Evolutionary conservation across 2,888 invertebrate species (phyloP), one percentile per base, ranked within the genome.

Genomic region (Acleris sparsana): DNA sequence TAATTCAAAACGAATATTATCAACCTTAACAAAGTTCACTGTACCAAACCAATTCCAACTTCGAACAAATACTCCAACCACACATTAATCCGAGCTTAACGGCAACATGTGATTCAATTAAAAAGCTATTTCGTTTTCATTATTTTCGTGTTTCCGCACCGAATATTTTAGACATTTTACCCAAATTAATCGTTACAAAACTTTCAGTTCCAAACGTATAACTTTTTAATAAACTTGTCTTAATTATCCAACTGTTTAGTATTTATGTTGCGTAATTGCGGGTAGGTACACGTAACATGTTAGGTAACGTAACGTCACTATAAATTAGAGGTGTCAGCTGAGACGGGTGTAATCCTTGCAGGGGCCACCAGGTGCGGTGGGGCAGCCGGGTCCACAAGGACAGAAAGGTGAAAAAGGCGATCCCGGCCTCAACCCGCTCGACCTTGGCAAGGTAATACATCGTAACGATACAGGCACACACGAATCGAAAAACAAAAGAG

Each of bases 331-430:
- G 18, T 55, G 29, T 59, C 48, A 65, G 13, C 46, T 46, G 29
- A 56, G 20, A 56, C 22, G 22, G 25, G 60, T 43, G 6, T 62
- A 57, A 66, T 53, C 48, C 46, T 52, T 48, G 20, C 73, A 92
- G 97, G 97, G 97, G 70, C 94, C 96, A 63, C 95, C 95, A 58
- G 96, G 96, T 57, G 89, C 92, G 53, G 87, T 94, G 18, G 96
- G 96, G 67, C 88, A 94, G 77, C 94, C 94, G 49, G 96, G 97
- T 59, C 85, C 84, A 18, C 86, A 79, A 68, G 92, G 92, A 29
- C 83, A 92, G 55, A 96, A 96, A 86, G 96, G 96, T 70, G 95
- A 95, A 73, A 96, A 96, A 82, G 96, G 96, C 51, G 96, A 96
- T 73, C 84, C 94, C 56, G 89, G 89, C 59, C 73, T 91, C 55